Base-by-base conservation (phyloP, 2,888 invertebrate species). In the Phlogophora meticulosa region DNA sequence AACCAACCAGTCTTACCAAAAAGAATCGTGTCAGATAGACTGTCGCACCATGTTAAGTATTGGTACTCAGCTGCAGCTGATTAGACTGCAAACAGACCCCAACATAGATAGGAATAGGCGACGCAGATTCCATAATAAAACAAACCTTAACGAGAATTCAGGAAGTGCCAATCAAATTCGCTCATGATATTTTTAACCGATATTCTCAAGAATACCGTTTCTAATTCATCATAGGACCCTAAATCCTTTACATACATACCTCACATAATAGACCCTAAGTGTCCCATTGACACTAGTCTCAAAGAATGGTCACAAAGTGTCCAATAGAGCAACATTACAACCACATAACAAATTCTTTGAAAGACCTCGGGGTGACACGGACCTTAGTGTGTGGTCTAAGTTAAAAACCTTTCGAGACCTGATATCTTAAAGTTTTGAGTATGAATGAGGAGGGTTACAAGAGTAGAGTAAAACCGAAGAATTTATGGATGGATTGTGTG, bases 311-410 rank as follows among this genome's bases (percentile, higher is more conserved):
- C 66, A 71, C 64, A 79, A 76, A 62, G 56, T 60, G 48, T 32
- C 69, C 69, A 80, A 72, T 70, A 59, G 67, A 63, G 66, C 58
- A 3, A 59, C 32, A 45, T 56, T 49, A 43, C 60, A 52, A 64
- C 76, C 76, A 76, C 77, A 84, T 69, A 65, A 71, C 76, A 58
- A 72, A 83, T 79, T 82, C 76, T 65, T 78, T 81, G 57, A 62
- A 51, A 57, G 40, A 60, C 17, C 43, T 72, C 36, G 46, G 32
- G 48, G 70, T 63, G 51, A 67, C 57, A 65, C 17, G 51, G 46
- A 34, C 60, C 49, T 24, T 60, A 36, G 7, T 1, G 7, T 55
- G 11, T 58, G 76, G 74, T 53, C n/a, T 49, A 81, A 72, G 64
- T 71, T 43, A 75, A 9, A 51, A 64, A 13, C 63, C 61, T 66